Base-by-base conservation (phyloP, 2,888 invertebrate genomes). In the Hedya salicella region DNA sequence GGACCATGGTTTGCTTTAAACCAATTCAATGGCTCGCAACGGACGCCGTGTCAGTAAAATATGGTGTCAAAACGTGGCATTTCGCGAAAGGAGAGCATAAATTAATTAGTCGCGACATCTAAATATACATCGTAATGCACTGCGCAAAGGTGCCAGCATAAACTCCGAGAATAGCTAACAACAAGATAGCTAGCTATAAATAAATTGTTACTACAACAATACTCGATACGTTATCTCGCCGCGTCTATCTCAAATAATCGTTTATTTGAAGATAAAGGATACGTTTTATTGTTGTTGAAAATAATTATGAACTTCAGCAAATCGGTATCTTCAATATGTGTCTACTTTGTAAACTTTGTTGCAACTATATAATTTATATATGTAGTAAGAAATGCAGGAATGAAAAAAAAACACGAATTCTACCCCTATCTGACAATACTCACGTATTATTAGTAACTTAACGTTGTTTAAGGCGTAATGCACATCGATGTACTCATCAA, bases 171-270 rank as follows among this genome's bases (percentile, higher is more conserved):
- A 66, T 66, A 66, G 48, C 60, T 14, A 25, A 48, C 66, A 66
- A 66, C 46, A 66, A 16, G 48, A 61, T 16, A 42, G 19, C 61
- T 16, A 42, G 19, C 61, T 66, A 66, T 61, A 61, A 66, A 66
- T 66, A 61, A 46, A 30, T 49, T 61, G 66, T 66, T 66, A 53
- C 66, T 66, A 66, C 66, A 66, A 66, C 66, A 66, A 61, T 54
- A 40, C 36, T 39, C 25, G 44, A 53, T 52, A 14, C 21, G 32
- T 48, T 49, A 57, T 57, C 57, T 17, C 6, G 44, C 19, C n/a
- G 32, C 57, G 32, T 32, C 21, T 42, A 64, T 52, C 59, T 48
- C 54, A 44, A 17, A 2, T 52, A 52, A 59, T 39, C 16, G 21
- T 44, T 46, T 46, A 52, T 44, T 59, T 52, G 17, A 44, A 46